These are phyloP conservation scores for Isurus oxyrinchus DNA, from an alignment of 2,113 vertebrate species.

Conservation along the genomic window DNA sequence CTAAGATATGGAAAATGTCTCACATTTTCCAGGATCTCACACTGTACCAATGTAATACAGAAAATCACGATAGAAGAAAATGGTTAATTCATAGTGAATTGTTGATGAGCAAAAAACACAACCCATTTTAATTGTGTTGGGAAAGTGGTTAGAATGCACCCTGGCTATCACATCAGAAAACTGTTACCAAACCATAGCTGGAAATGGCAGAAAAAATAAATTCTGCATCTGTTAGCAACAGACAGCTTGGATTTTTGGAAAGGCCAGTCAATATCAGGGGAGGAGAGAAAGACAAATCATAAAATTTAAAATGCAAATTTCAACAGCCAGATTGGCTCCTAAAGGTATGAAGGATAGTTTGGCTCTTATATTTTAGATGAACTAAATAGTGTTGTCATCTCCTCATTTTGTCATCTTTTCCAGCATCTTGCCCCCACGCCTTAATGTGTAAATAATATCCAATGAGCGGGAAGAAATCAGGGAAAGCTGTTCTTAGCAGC, in stretches of 20 bases:
- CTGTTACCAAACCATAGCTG: not conserved
- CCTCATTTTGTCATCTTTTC: not conserved
- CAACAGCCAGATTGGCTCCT: not conserved
- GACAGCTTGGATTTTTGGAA: not conserved
- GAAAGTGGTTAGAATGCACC: not conserved
- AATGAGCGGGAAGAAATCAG: not conserved
- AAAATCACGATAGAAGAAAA: not conserved
- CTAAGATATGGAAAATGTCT: not conserved
- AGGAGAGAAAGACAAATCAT: not conserved
- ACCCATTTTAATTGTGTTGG: not conserved
- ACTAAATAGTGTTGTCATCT: not conserved
- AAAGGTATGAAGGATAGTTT: not conserved
- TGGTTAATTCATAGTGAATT: not conserved
- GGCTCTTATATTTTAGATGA: not conserved
- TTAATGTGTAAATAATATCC: not conserved
- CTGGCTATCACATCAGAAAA: not conserved
- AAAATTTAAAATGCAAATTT: not conserved
- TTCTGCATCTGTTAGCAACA: not conserved
- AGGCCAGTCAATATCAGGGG: not conserved
- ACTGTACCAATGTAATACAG: not conserved
- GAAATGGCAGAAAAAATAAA: not conserved
- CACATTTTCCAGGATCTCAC: not conserved
- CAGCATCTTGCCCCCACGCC: not conserved
- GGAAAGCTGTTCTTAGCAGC: not conserved
- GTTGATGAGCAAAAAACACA: not conserved